A percentile compares a stretch with the other conserved stretches of the same genome.
Conservation (phyloP, 2,888 invertebrate species). For the Eupithecia tripunctaria region DNA sequence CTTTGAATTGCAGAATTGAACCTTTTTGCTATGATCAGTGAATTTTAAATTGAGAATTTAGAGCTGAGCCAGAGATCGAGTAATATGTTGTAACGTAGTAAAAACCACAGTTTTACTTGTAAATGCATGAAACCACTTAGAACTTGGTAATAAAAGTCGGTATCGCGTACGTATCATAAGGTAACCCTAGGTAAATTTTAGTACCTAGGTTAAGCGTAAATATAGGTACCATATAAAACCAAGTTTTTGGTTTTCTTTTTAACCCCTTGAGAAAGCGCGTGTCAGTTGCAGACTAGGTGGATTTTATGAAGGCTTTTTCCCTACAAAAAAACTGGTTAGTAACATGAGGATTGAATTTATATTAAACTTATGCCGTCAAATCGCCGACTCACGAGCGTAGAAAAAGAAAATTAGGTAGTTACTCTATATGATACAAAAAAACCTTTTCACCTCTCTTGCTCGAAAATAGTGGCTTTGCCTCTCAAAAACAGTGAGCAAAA, state of each 20-base stretch:
- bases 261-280: neutral
- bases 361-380: no score
- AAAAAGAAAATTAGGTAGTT: no score
- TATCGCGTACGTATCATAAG: neutral
- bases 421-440: neutral
- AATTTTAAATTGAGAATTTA: neutral
- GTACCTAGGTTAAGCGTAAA: neutral
- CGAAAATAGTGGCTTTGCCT: no score
- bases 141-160: slow-evolving; percentile 24
- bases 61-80: slow-evolving; percentile 8
- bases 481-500: no score
- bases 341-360: no score
- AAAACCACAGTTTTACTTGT: slow-evolving; percentile 59
- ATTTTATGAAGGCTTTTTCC: neutral
- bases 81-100: slow-evolving; percentile 43
- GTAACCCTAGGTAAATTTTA: slow-evolving; percentile 1
- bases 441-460: no score
- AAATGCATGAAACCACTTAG: slow-evolving; percentile 60
- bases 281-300: neutral
- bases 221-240: neutral
- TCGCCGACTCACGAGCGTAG: no score
- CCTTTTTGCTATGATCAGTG: slow-evolving; percentile 5
- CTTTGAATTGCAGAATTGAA: slow-evolving; percentile 1
- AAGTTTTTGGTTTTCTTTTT: neutral
- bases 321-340: neutral